Base-by-base conservation (phyloP, 1,140 invertebrate species). In the Wiebesia pumilae region DNA sequence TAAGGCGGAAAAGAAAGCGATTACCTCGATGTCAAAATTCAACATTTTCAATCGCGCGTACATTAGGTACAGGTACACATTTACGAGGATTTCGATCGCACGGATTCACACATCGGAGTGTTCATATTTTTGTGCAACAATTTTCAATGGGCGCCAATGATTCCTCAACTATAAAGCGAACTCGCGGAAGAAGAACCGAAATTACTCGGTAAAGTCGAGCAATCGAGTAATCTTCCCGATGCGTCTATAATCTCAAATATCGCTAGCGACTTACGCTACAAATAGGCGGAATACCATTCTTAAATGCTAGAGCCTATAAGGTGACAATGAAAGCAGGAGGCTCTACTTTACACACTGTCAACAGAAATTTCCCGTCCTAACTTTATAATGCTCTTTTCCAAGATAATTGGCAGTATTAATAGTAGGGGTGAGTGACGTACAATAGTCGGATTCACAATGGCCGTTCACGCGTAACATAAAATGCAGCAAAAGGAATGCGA, bases 331-430 rank as follows among this genome's bases (percentile, higher is more conserved):
- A 62, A 38, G 69, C 35, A 71, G n/a, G 9, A 35, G 69, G 30
- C 40, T 35, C 69, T 6, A 71, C 69, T 71, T 71, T 43, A 21
- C 10, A 9, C 71, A 75, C n/a, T 75, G 71, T 75, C 71, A 75
- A 75, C 71, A 43, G 38, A 75, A 43, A 21, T 24, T 43, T 75
- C 33, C 24, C 43, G 38, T 21, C 40, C 4, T 38, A 75, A 75
- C 71, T 75, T 75, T 75, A 75, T 75, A 75, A 75, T 75, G 27
- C 71, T 75, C 71, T 75, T 75, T 73, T 75, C n/a, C 21, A 43
- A 43, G 38, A 24, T 75, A 75, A 75, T 75, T 75, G 71, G 12
- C 40, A 75, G 71, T 75, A 43, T 38, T 43, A 75, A 43, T 43
- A 75, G 6, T n/a, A 75, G 71, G 71, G 71, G 71, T 75, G 71